Evolutionary conservation across 2,113 vertebrate genomes (phyloP), one percentile per base, ranked within the genome.

Genomic region (Entelurus aequoreus): DNA sequence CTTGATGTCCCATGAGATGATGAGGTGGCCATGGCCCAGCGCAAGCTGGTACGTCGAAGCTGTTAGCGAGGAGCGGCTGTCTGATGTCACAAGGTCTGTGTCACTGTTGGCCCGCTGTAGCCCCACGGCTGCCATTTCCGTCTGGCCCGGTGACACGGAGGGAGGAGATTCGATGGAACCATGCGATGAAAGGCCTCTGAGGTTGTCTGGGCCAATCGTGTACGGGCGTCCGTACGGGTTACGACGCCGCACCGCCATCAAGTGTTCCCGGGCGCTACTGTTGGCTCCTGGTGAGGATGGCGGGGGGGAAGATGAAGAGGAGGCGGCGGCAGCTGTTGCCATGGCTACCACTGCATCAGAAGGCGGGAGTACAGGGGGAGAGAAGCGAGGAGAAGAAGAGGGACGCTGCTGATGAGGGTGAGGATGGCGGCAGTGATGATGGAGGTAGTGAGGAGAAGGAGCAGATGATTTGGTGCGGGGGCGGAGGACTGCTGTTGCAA

Each of bases 1-100:
- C 74, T 99, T 99, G 84, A 99, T 99, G 87, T 99, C 96, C 97
- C 97, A 99, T 85, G 93, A 98, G 83, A 99, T 98, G n/a, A 98
- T 92, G 76, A 99, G 92, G 81, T 95, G 93, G 54, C 92, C 86
- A 15, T 93, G 93, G 8, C 96, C 96, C 13, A 99, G 81, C 0
- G 93, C 94, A 67, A 95, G 93, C 71, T 99, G 94, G 0, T 95
- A 95, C 60, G 92, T 95, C 57, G 95, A 98, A 12, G 94, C 96
- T 0, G 97, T 97, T 65, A 99, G 59, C 8, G 96, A 98, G 3
- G 97, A 99, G 71, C 97, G 95, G 76, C 94, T 98, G 21, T 99
- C 97, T 0, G 94, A 98, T 1, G 95, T 97, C 71, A 99, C 93
- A 66, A 99, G 86, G 71, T 99, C 96, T 0, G 97, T 97, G 90